phyloP scores from a whole-genome alignment of 1,140 invertebrate genomes.

The Drosophila obscura region DNA sequence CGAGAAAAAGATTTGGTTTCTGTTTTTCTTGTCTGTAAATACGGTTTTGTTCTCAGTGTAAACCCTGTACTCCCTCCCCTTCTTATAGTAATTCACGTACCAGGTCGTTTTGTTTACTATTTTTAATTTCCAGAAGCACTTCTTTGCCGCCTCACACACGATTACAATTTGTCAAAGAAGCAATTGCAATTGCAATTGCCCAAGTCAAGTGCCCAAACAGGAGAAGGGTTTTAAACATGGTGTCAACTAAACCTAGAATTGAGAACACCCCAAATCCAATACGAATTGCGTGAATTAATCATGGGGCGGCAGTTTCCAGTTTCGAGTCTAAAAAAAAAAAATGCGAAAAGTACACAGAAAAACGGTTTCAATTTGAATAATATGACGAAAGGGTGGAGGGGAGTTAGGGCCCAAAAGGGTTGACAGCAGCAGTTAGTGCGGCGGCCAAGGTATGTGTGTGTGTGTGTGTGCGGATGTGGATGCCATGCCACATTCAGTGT shows the following conservation, averaged over 20 bases:
- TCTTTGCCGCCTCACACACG: slow-evolving; percentile 15
- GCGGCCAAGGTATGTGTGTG: slow-evolving; percentile 20
- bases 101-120: neutral
- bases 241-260: slow-evolving; percentile 31
- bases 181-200: slow-evolving; percentile 29
- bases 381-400: slow-evolving; percentile 44
- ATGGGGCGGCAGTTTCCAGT: slow-evolving; percentile 66
- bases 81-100: neutral
- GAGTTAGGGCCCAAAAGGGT: slow-evolving; percentile 47
- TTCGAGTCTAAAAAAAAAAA: slow-evolving; percentile 48
- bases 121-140: slow-evolving; percentile 26
- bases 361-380: slow-evolving; percentile 71
- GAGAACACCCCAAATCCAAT: neutral
- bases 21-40: neutral
- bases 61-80: neutral
- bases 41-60: neutral
- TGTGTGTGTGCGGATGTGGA: slow-evolving; percentile 18
- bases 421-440: slow-evolving; percentile 11
- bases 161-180: slow-evolving; percentile 52
- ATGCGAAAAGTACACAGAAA: slow-evolving; percentile 77
- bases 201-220: slow-evolving; percentile 26
- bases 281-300: slow-evolving; percentile 63
- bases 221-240: slow-evolving; percentile 16
- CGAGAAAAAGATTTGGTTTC: too few relatives aligned
- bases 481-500: neutral